Base-by-base conservation (phyloP, 2,113 vertebrate genomes). In the Ornithorhynchus anatinus region DNA sequence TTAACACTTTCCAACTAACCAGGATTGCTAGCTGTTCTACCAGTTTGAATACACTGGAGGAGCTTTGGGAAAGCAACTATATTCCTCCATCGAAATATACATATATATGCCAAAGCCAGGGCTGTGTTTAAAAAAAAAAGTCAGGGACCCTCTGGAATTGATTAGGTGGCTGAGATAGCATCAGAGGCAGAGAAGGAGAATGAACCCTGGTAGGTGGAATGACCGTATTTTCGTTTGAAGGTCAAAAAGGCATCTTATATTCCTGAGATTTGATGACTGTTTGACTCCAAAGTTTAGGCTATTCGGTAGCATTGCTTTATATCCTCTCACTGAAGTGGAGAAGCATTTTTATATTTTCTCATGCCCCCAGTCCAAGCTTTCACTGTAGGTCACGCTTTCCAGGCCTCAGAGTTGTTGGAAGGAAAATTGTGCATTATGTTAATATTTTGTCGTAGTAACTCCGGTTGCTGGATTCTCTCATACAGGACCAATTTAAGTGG, bases 321-420 rank as follows among this genome's bases (percentile, higher is more conserved):
- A 70, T 45, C 69, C 35, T 38, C 31, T 60, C 54, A 23, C 53
- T 52, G 77, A 66, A 82, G 61, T 86, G 80, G 72, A 70, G 75
- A 83, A 73, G 63, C 60, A 75, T 85, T 72, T 80, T 89, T 66
- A 79, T 73, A 84, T 81, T 89, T 65, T 78, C 73, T 62, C 81
- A 60, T 82, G 44, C 72, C 84, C 79, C 69, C 84, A 54, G 69
- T 79, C 77, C 76, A 84, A 73, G 43, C 54, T 58, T 62, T 79
- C 79, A 68, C 66, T 61, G 58, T 63, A 62, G 71, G 23, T 79
- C 40, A 12, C 20, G 73, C 72, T 85, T 64, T 48, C 51, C 33
- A 67, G 54, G 52, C 10, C 57, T 15, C 54, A 15, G 56, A 76
- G 64, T 59, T 79, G 33, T 78, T 84, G 67, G 54, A 78, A 77